Conservation (phyloP, 1,140 invertebrate species). For the Aethina tumida region DNA sequence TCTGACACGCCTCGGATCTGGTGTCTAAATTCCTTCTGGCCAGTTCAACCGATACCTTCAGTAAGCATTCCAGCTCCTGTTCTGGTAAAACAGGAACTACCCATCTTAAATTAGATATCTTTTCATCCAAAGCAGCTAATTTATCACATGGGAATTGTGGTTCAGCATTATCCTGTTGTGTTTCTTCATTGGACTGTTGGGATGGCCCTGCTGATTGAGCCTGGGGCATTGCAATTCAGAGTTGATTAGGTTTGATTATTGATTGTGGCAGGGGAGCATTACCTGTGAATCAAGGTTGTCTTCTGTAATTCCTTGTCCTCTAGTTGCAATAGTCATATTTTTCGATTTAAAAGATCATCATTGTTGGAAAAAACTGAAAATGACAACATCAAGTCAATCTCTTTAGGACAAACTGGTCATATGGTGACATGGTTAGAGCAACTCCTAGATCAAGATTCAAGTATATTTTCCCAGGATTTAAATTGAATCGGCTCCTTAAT, state of each 20-base stretch:
- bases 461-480: conserved; percentile 5
- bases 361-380: conserved; percentile 22
- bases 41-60: conserved; percentile 82
- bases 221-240: conserved; percentile 11
- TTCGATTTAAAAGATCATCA: conserved; percentile 22
- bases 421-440: conserved; percentile 1
- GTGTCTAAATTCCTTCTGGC: conserved; percentile 78
- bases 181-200: conserved; percentile 38
- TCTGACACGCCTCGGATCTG: conserved; percentile 81
- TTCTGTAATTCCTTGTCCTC: conserved; percentile 48
- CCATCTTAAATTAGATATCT: conserved; percentile 91
- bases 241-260: conserved; percentile 3
- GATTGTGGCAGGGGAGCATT: no score
- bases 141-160: conserved; percentile 80
- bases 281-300: conserved; percentile 49
- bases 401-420: not conserved
- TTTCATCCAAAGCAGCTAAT: conserved; percentile 82
- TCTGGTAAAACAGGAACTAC: conserved; percentile 94
- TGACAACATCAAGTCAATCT: conserved; percentile 8
- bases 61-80: conserved; percentile 85
- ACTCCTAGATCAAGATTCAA: not conserved
- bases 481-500: conserved; percentile 7
- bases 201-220: conserved; percentile 38
- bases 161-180: conserved; percentile 42
- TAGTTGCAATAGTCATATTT: conserved; percentile 51